Percentiles rank a stretch among this genome's conserved stretches.
These are phyloP conservation scores for Callyntrura guangdongensis DNA, from an alignment of 2,888 invertebrate genomes.

Conservation along the genomic window DNA sequence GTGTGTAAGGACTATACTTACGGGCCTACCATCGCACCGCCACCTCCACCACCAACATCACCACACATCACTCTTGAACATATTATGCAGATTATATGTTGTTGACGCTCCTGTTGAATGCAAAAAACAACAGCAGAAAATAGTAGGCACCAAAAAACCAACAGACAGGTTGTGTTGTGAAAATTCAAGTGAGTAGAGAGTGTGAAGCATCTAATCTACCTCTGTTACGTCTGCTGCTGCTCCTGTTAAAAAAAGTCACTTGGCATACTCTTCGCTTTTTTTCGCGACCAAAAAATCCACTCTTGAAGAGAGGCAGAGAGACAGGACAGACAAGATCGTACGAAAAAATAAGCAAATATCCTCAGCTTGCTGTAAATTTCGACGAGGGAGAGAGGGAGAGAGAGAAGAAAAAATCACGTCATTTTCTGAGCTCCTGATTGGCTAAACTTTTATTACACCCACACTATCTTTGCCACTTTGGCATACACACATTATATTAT, in stretches of 20 bases:
- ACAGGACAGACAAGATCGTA: slow-evolving; percentile 55
- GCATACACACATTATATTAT: slow-evolving; percentile 18
- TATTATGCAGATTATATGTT: slow-evolving; percentile 65
- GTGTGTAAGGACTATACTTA: slow-evolving; percentile 38
- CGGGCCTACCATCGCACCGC: not conserved
- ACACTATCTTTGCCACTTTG: slow-evolving; percentile 77
- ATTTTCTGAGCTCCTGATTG: slow-evolving; percentile 83
- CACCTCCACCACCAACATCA: slow-evolving; percentile 2
- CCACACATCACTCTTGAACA: slow-evolving; percentile 58
- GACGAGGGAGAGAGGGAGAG: slow-evolving; percentile 57
- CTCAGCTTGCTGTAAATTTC: slow-evolving; percentile 40
- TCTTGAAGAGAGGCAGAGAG: slow-evolving; percentile 46
- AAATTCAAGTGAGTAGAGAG: slow-evolving; percentile 72
- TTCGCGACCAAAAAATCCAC: slow-evolving; percentile 75
- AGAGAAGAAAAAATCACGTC: slow-evolving; percentile 81
- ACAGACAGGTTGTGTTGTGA: slow-evolving; percentile 76
- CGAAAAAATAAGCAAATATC: slow-evolving; percentile 70
- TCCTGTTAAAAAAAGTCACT: slow-evolving; percentile 63
- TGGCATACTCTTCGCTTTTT: slow-evolving; percentile 74
- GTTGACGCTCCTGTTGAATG: slow-evolving; percentile 60
- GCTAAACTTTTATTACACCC: slow-evolving; percentile 81
- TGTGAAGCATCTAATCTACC: slow-evolving; percentile 61
- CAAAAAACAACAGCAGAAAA: slow-evolving; percentile 56
- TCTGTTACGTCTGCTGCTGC: slow-evolving; percentile 46
- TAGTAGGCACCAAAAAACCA: slow-evolving; percentile 61